Evolutionary conservation across 2,888 invertebrate genomes (phyloP), one percentile per base, ranked within the genome.

Genomic region (Platycheirus albimanus): DNA sequence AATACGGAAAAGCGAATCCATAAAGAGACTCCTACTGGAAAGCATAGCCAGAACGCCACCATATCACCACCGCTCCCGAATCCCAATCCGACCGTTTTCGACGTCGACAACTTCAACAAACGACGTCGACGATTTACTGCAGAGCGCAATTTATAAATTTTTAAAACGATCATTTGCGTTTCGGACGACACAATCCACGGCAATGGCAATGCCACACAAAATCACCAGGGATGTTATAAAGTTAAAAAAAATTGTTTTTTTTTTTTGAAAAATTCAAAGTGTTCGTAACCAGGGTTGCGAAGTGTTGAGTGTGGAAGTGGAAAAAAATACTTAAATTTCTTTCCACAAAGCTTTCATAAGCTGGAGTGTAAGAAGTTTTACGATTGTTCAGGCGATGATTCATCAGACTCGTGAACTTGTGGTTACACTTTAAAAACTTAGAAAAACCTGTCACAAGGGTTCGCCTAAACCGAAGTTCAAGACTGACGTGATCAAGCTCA

Each of bases 121-220:
- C 43, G 63, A 63, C 41, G 63, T 63, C 71, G 61, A 71, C 81
- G 67, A 81, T 81, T 81, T 81, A 81, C 81, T 81, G 81, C 81
- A 81, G 71, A 81, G 81, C 71, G 67, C 71, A 81, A 81, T 81
- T 76, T 81, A 81, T 81, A 81, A 76, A 71, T 81, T 76, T 81
- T 81, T 81, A 81, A 81, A 81, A 81, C 71, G 81, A 76, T 81
- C 71, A 81, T 81, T 81, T 76, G 81, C 71, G 76, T 81, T 81
- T 76, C 63, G 71, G 71, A 72, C 76, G 76, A 67, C 78, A 79
- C 45, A 61, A 66, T 79, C 72, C 45, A 19, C 19, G 28, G 49
- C 51, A 38, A 28, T 17, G n/a, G 54, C 20, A 47, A 2, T 43
- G 36, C 20, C 43, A 41, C 13, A 49, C 33, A 47, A 30, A 5